A percentile compares a stretch with the other conserved stretches of the same genome.
Conservation (phyloP, 1,140 invertebrate species). For the Euwallacea similis region DNA sequence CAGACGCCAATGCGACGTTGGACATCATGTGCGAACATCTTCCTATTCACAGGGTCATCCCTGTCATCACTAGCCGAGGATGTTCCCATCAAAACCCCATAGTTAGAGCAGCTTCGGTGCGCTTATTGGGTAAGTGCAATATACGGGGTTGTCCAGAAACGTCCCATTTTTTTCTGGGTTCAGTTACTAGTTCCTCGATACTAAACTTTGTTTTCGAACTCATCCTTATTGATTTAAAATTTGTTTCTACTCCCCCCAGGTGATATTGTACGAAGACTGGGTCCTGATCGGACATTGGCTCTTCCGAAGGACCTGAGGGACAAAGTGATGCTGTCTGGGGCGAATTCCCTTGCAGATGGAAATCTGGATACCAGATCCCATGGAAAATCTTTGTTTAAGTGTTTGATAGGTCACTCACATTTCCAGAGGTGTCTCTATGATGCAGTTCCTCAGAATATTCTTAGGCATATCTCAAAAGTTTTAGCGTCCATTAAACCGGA, state of each 20-base stretch:
- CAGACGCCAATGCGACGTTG: slow-evolving; percentile 82
- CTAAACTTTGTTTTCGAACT: neutral
- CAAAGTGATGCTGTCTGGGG: slow-evolving; percentile 75
- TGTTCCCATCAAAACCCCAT: slow-evolving; percentile 82
- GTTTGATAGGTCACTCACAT: slow-evolving; percentile 62
- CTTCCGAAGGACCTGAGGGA: slow-evolving; percentile 78
- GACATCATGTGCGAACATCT: slow-evolving; percentile 76
- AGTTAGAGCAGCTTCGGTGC: slow-evolving; percentile 77
- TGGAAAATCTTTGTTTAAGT: slow-evolving; percentile 67
- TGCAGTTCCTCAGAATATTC: slow-evolving; percentile 65
- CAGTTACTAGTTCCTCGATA: neutral
- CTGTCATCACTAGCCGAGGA: slow-evolving; percentile 58
- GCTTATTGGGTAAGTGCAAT: slow-evolving; percentile 61
- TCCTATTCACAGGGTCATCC: slow-evolving; percentile 59
- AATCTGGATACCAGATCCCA: slow-evolving; percentile 81
- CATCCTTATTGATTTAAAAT: neutral
- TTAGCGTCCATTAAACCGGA: slow-evolving; percentile 48
- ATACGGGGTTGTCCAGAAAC: neutral
- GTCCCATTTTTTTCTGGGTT: neutral
- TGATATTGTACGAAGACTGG: slow-evolving; percentile 69
- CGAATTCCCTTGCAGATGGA: slow-evolving; percentile 83
- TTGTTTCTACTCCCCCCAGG: slow-evolving; percentile 46
- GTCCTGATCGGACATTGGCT: slow-evolving; percentile 71
- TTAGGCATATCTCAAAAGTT: slow-evolving; percentile 69
- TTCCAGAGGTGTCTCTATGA: slow-evolving; percentile 67